Evolutionary conservation across 2,888 invertebrate genomes (phyloP).

Genomic region (Spicauda simplicius): DNA sequence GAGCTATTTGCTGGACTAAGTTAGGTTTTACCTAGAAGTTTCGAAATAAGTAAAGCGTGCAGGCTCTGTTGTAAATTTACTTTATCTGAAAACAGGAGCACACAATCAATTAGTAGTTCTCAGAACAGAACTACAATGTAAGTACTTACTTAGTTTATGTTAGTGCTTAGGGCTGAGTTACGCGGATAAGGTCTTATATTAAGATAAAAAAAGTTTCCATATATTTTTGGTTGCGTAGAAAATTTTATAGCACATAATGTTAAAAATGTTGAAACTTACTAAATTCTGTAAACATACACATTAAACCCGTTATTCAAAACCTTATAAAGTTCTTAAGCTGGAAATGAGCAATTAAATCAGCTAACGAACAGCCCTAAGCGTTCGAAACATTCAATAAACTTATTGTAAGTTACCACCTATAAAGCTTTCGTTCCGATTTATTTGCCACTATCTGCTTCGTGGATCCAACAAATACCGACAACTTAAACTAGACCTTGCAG

Average conservation of each 20-base stretch:
- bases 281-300: no score
- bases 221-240: no score
- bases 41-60: background rate
- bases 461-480: conserved; percentile 55
- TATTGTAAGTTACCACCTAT: conserved; percentile 38
- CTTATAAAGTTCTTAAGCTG: no score
- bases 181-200: no score
- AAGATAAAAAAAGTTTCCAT: no score
- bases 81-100: conserved; percentile 37
- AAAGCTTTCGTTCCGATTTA: conserved; percentile 60
- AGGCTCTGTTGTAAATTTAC: conserved; percentile 1
- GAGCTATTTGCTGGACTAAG: background rate
- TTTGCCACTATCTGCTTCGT: conserved; percentile 66
- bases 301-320: no score
- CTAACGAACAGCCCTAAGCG: conserved; percentile 13
- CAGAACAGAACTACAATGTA: background rate
- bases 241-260: no score
- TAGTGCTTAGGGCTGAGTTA: background rate
- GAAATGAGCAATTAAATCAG: background rate
- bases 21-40: background rate
- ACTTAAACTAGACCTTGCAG: conserved; percentile 44
- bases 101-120: conserved; percentile 7
- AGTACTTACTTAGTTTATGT: background rate
- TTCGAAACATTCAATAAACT: conserved; percentile 56
- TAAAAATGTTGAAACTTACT: no score